These are phyloP conservation scores for Araneus ventricosus DNA, from an alignment of 1,140 invertebrate genomes.

Conservation along the genomic window DNA sequence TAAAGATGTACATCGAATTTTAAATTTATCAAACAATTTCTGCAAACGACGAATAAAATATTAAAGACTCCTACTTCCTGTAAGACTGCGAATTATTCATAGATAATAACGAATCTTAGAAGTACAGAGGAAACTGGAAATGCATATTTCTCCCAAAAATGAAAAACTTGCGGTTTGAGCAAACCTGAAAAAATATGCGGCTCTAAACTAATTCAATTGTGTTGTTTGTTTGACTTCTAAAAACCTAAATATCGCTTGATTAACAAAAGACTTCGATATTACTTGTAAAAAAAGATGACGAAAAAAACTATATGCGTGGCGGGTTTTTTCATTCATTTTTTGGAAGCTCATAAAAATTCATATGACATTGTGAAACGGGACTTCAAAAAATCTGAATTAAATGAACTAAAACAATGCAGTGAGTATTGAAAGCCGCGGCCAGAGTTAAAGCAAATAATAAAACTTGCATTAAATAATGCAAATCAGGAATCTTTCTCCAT, in stretches of 20 bases:
- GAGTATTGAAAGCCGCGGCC: constrained; percentile 7
- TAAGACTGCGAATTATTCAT: no score
- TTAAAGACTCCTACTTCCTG: no score
- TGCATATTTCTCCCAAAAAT: not conserved
- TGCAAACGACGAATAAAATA: no score
- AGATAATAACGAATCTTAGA: no score
- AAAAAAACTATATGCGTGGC: not conserved
- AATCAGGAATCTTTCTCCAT: constrained; percentile 1
- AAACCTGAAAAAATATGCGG: not conserved
- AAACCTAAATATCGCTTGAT: constrained; percentile 8
- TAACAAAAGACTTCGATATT: not conserved
- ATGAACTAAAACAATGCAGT: not conserved
- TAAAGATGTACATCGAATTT: no score
- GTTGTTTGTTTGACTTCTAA: not conserved
- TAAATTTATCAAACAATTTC: no score
- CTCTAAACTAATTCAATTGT: not conserved
- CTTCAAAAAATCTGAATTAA: constrained; percentile 23
- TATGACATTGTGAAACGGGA: not conserved
- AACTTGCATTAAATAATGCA: constrained; percentile 39
- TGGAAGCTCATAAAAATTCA: constrained; percentile 6
- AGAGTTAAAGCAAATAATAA: constrained; percentile 32
- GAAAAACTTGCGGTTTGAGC: not conserved
- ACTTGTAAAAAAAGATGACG: not conserved
- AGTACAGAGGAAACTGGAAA: not conserved
- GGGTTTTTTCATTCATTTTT: not conserved